Percentiles rank a stretch among this genome's conserved stretches.
Evolutionary conservation across 2,113 vertebrate species (phyloP).

Genomic region (Tragelaphus imberbis): DNA sequence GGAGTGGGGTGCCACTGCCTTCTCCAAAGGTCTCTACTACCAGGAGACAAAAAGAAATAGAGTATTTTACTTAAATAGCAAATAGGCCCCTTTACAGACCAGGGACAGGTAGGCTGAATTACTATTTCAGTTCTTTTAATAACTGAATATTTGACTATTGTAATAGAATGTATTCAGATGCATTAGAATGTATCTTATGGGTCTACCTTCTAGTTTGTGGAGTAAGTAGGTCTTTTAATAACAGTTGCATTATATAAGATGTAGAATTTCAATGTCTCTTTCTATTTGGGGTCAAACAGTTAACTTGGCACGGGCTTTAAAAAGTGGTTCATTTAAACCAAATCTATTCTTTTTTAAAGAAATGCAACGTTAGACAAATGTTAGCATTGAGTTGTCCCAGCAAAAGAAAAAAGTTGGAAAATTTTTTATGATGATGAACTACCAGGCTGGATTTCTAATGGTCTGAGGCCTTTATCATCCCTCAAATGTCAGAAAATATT

Average conservation of each 20-base stretch:
- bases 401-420: neutral
- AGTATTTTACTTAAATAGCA: neutral
- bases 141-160: neutral
- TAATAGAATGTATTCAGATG: neutral
- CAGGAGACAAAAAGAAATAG: neutral
- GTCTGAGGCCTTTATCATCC: neutral
- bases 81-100: neutral
- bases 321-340: neutral
- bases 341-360: neutral
- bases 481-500: neutral
- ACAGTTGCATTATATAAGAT: neutral
- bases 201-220: neutral
- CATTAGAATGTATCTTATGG: neutral
- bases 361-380: neutral
- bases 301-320: conserved; percentile 21
- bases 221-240: neutral
- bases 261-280: neutral
- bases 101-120: neutral
- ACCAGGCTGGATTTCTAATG: neutral
- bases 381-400: neutral
- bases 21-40: neutral
- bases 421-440: neutral
- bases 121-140: neutral
- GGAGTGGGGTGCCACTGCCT: too few species aligned
- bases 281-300: conserved; percentile 18